Conservation (phyloP, 2,888 invertebrate species). For the Venustoraphidia nigricollis region DNA sequence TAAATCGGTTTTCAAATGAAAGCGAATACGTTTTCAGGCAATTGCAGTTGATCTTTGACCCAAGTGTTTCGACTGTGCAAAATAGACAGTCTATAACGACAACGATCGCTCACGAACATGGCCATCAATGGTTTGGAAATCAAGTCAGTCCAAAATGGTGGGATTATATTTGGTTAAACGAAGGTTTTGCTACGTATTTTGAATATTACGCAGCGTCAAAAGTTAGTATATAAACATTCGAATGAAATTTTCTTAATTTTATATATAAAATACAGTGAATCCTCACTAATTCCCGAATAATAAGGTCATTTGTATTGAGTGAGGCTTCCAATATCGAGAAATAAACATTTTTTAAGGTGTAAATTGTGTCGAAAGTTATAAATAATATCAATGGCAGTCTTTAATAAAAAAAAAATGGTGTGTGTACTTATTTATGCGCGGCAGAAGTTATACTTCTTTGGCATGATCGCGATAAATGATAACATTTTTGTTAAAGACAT, state of each 20-base stretch:
- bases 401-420: too few relatives aligned
- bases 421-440: too few relatives aligned
- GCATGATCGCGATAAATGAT: too few relatives aligned
- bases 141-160: slow-evolving; percentile 27
- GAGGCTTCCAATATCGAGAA: too few relatives aligned
- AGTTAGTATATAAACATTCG: slow-evolving; percentile 13
- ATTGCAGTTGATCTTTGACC: slow-evolving; percentile 35
- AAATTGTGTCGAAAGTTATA: too few relatives aligned
- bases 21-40: slow-evolving; percentile 30
- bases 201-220: slow-evolving; percentile 25
- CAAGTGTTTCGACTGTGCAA: slow-evolving; percentile 28
- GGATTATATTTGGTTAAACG: slow-evolving; percentile 28
- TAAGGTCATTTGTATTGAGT: slow-evolving; percentile 12
- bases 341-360: too few relatives aligned
- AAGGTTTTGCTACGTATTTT: slow-evolving; percentile 38
- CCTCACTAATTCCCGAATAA: slow-evolving; percentile 13
- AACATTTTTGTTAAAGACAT: too few relatives aligned
- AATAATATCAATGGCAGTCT: too few relatives aligned
- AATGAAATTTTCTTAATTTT: background rate
- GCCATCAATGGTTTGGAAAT: slow-evolving; percentile 37
- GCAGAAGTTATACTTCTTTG: too few relatives aligned
- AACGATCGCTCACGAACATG: slow-evolving; percentile 34
- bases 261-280: slow-evolving; percentile 8
- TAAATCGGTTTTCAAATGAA: background rate
- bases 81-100: slow-evolving; percentile 17